Base-by-base conservation (phyloP, 1,140 invertebrate genomes). In the Drosophila nannoptera region DNA sequence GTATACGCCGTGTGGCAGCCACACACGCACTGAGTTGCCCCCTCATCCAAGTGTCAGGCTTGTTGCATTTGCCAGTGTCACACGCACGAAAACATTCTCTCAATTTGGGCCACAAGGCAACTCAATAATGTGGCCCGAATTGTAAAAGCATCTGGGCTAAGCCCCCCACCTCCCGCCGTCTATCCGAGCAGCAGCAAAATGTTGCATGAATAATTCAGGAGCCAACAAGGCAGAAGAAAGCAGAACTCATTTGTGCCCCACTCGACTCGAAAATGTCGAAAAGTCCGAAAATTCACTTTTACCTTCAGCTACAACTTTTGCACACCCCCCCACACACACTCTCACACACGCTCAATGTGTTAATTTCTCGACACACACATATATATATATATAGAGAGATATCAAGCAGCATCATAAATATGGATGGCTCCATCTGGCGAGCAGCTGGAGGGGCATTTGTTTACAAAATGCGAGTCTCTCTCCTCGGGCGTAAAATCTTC, bases 131-230 rank as follows among this genome's bases (percentile, higher is more conserved):
- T 11, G 9, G 45, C 29, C 14, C 12, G 8, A 40, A 40, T 40
- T 40, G 38, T 40, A 8, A 40, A 11, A 14, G 40, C 40, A 31
- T 29, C 31, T 8, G 6, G 5, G 22, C 38, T 60, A 12, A n/a
- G 14, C 11, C 16, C 43, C 8, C 8, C 4, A 3, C 36, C 8
- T 1, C 8, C 36, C 8, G n/a, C 4, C 40, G 7, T 12, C 4
- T 14, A n/a, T 29, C 48, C 7, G 33, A 50, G 32, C 9, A 12
- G 29, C 48, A 45, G 62, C 40, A 16, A 56, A 70, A 46, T 75
- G 49, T 62, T 31, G n/a, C 46, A 82, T 82, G 75, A 82, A 82
- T 83, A 67, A 83, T 82, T 83, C 71, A 80, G 35, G 29, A 55
- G 32, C 58, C 11, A 29, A 48, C 14, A 9, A 12, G 48, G 31